Percentiles rank a stretch among this genome's conserved stretches.
phyloP scores from a whole-genome alignment of 1,140 invertebrate genomes.

The Drosophila yakuba region DNA sequence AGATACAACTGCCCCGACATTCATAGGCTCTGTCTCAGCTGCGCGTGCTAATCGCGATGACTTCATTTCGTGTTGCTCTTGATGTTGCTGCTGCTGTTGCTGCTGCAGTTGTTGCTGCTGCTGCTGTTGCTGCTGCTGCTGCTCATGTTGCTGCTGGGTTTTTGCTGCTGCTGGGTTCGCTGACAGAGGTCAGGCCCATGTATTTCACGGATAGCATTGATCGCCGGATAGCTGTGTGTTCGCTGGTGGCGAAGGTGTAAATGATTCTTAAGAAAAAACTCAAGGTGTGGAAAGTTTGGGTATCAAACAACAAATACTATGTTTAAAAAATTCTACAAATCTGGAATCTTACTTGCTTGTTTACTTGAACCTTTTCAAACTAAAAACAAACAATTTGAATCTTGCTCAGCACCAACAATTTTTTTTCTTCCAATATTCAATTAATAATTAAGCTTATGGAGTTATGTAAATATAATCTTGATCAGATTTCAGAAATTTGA shows the following conservation, averaged over 20 bases:
- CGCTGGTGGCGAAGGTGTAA: constrained; percentile 43
- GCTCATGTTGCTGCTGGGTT: constrained; percentile 9
- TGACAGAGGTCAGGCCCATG: constrained; percentile 59
- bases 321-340: too few relatives aligned
- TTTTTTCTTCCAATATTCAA: neutral
- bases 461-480: constrained; percentile 2
- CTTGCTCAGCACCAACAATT: too few relatives aligned
- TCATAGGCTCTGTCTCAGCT: constrained; percentile 25
- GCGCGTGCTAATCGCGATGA: constrained; percentile 71
- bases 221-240: constrained; percentile 6
- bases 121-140: constrained; percentile 13
- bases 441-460: neutral
- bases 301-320: neutral
- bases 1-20: constrained; percentile 39
- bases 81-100: constrained; percentile 32
- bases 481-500: neutral
- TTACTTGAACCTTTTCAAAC: too few relatives aligned
- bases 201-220: constrained; percentile 55
- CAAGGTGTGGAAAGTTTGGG: constrained; percentile 11
- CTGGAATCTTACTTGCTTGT: too few relatives aligned
- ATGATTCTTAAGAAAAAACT: constrained; percentile 37
- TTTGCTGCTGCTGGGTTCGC: constrained; percentile 13
- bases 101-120: constrained; percentile 27
- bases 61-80: constrained; percentile 63
- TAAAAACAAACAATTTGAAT: too few relatives aligned